Evolutionary conservation across 2,113 vertebrate genomes (phyloP).

Genomic region (Zeus faber): DNA sequence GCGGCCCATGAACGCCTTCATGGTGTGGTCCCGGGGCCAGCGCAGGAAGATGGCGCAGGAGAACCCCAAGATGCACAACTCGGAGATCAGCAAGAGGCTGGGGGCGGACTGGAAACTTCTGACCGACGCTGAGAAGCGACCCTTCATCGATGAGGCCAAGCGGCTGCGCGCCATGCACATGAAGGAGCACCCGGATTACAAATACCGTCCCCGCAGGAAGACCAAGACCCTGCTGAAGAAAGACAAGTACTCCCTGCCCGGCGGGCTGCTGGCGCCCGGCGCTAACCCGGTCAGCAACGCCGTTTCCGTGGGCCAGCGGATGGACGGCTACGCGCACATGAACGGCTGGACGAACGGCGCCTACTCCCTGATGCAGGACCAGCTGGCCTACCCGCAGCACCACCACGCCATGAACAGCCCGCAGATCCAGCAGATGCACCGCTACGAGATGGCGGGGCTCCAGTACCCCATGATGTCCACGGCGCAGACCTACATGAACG

Average conservation of each 20-base stretch:
- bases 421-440: constrained; percentile 95
- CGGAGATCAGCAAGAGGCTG: constrained; percentile 96
- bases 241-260: constrained; percentile 95
- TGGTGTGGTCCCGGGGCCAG: constrained; percentile 98
- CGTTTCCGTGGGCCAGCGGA: constrained; percentile 90
- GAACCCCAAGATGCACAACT: constrained; percentile 99
- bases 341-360: constrained; percentile 97
- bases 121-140: constrained; percentile 93
- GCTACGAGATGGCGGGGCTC: constrained; percentile 94
- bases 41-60: constrained; percentile 97
- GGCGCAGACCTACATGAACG: constrained; percentile 93
- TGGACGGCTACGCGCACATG: constrained; percentile 95
- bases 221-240: constrained; percentile 99
- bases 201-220: constrained; percentile 98
- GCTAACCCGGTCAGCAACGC: constrained; percentile 81
- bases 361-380: constrained; percentile 96
- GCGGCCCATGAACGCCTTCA: constrained; percentile 98
- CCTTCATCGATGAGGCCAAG: constrained; percentile 98
- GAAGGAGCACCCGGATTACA: constrained; percentile 99
- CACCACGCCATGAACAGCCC: constrained; percentile 87
- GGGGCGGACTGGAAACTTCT: constrained; percentile 98
- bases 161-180: constrained; percentile 95
- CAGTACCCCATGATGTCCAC: constrained; percentile 99
- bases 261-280: constrained; percentile 85
- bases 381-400: constrained; percentile 92